These are phyloP conservation scores for Nicator chloris DNA, from an alignment of 2,113 vertebrate species.

Conservation along the genomic window DNA sequence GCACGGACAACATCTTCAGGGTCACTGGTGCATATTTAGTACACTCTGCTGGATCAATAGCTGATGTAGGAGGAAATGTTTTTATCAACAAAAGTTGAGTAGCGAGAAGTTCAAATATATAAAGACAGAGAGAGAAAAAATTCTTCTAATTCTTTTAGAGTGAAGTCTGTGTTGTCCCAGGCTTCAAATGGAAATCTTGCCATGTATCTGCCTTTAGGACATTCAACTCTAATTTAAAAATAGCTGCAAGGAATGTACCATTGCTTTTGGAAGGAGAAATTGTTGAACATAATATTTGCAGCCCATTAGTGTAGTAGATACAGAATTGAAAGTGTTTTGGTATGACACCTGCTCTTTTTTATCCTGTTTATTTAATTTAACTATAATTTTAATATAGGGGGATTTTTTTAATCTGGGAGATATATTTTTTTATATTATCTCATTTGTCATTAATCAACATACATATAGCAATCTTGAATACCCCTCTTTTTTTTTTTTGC, in stretches of 20 bases:
- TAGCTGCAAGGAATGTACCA: neutral
- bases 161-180: neutral
- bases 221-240: neutral
- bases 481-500: neutral
- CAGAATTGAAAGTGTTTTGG: neutral
- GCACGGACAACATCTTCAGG: neutral
- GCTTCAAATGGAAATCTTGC: neutral
- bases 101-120: neutral
- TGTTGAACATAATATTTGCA: neutral
- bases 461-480: neutral
- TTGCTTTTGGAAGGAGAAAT: neutral
- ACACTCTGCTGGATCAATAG: fast-evolving
- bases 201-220: fast-evolving
- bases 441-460: neutral
- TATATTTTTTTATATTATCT: neutral
- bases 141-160: neutral
- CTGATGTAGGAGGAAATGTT: neutral
- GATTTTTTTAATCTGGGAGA: neutral
- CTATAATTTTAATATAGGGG: neutral
- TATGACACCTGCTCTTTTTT: neutral
- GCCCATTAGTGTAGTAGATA: neutral
- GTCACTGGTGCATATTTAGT: neutral
- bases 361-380: neutral
- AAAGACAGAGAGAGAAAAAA: neutral
- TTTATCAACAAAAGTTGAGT: neutral